Evolutionary conservation across 2,888 invertebrate genomes (phyloP), one percentile per base, ranked within the genome.

Genomic region (Heliconius hortense): DNA sequence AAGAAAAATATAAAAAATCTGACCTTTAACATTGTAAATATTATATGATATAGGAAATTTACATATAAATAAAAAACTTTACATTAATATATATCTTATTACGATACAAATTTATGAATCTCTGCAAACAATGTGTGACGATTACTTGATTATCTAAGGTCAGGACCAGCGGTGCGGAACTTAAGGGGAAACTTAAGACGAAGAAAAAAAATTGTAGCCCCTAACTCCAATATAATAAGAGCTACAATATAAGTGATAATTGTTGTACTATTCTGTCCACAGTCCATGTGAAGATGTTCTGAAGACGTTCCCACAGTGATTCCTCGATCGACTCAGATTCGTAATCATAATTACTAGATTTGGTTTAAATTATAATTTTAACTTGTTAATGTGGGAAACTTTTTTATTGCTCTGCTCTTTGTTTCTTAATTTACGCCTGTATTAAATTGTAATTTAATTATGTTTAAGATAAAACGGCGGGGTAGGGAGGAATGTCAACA

Each of bases 281-380:
- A 70, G 71, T 68, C 89, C 92, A 94, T 94, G 93, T 92, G 93
- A 94, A 93, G 93, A 94, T 81, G 86, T 91, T 92, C 90, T 88
- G 87, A 92, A 92, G 92, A 91, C 89, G 91, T 93, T 94, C 93
- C 93, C 93, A 94, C 93, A 83, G 88, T 91, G 93, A 92, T 92
- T 92, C 87, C 88, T 89, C 87, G 89, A 90, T 92, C 89, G 89
- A 87, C 90, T 89, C 88, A 89, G 90, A 92, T 91, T 91, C 92
- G 90, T 92, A 90, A 90, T 86, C 85, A 88, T 91, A 90, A 93
- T 92, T 92, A 92, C 88, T 71, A 60, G 60, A 87, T 88, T 88
- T 89, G 84, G 73, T 79, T 77, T 79, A 78, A 77, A 75, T 73
- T 76, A 79, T 77, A 73, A 77, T 77, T 77, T 78, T 43, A 62